Base-by-base conservation (phyloP, 2,797 vertebrate species). In the Acridotheres tristis region DNA sequence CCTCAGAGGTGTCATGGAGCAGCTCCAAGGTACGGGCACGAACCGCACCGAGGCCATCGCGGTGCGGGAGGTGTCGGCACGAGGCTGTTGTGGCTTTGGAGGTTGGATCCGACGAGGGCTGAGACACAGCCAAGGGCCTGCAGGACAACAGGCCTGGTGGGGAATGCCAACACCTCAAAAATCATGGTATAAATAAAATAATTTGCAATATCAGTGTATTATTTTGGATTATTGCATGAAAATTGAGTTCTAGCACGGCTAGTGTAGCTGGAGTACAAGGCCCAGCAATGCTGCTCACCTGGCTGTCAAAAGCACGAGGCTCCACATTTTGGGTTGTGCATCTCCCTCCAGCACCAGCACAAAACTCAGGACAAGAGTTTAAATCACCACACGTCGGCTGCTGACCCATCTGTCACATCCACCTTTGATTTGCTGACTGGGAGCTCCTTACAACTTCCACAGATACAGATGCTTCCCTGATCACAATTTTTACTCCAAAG, bases 301-400 rank as follows among this genome's bases (percentile, higher is more conserved):
- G 21, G 18, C 10, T 36, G 36, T 29, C 25, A 10, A 45, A 42
- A 71, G 27, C 61, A n/a, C 1, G 0, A 36, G 34, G 50, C 42
- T 8, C 10, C 12, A 3, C 1, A 2, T 9, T 57, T 13, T 22
- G 48, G 12, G 19, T 32, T 0, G 0, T 3, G 2, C 0, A 10
- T 32, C 27, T 42, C 21, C 38, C 19, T 19, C 15, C 30, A 6
- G 22, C 3, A 1, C 15, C 53, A 32, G 61, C 65, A 40, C 30
- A 11, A 16, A 75, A 12, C 58, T 40, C 7, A 11, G 75, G 19
- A 18, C 14, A 30, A 30, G 29, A 53, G 32, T 42, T 75, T 6
- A 30, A 45, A 19, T 11, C 15, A 15, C 32, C 66, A 30, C 11
- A 5, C 7, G 16, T 11, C 55, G 58, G 32, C 62, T 45, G 45